These are phyloP conservation scores for Orthonyx spaldingii DNA, from an alignment of 2,113 vertebrate genomes.

Conservation along the genomic window DNA sequence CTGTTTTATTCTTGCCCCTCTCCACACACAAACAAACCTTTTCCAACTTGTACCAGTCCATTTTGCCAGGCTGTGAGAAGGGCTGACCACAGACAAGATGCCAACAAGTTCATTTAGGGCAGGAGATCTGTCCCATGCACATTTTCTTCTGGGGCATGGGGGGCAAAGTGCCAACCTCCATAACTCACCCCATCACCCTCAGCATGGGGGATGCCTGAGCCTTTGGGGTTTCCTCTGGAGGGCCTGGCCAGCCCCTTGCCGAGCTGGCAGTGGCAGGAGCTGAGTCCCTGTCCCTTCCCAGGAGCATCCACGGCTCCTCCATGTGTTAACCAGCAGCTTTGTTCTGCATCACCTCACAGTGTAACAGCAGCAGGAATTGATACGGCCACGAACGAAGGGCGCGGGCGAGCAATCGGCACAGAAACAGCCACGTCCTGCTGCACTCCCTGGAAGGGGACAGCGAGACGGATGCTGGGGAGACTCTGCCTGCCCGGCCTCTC, in stretches of 20 bases:
- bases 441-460: not conserved
- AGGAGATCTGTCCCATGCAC: not conserved
- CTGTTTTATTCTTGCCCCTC: not conserved
- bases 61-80: not conserved
- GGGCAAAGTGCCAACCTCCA: not conserved
- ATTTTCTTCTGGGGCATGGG: not conserved
- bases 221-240: not conserved
- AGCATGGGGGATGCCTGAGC: not conserved
- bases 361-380: constrained; percentile 66
- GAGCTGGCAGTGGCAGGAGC: not conserved
- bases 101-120: not conserved
- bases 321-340: constrained; percentile 79
- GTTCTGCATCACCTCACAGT: constrained; percentile 73
- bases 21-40: not conserved
- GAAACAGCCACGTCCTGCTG: constrained; percentile 45
- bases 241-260: not conserved
- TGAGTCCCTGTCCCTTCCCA: not conserved
- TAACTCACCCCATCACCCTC: not conserved
- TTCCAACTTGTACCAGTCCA: not conserved
- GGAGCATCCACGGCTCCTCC: constrained; percentile 59
- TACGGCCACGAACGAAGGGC: constrained; percentile 57
- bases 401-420: constrained; percentile 44
- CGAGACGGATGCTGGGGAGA: not conserved
- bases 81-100: not conserved
- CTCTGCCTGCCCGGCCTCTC: not conserved